Evolutionary conservation across 2,113 vertebrate genomes (phyloP), one percentile per base, ranked within the genome.

Genomic region (Regulus satrapa): DNA sequence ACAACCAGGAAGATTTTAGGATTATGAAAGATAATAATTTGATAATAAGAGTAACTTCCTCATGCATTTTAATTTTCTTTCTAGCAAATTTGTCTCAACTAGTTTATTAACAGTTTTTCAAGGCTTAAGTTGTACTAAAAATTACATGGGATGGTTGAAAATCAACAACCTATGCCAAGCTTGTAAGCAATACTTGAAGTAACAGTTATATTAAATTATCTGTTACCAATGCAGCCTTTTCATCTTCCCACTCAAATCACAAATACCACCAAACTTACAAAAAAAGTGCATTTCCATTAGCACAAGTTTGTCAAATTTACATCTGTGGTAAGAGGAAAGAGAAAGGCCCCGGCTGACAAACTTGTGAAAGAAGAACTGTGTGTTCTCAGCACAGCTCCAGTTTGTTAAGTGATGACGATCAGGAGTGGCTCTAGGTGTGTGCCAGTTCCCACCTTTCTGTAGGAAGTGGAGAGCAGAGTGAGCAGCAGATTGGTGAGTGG

Each of bases 401-500:
- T 38, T 31, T 52, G 25, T 24, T 41, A 51, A 58, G 23, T 5
- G 38, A 71, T 49, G 45, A 25, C n/a, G 36, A 32, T 23, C 3
- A 59, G 45, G 31, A 91, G 29, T 1, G 14, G 52, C 7, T 63
- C 41, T 1, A 63, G 26, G 59, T 45, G 18, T 9, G 43, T 17
- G 18, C 18, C 69, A 49, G 31, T 9, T 61, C 93, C 59, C 89
- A 99, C 99, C 98, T 99, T 99, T 97, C 99, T 99, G 97, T 99
- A 99, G 26, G 99, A 99, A 9, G 99, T 99, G 76, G 99, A 99
- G 10, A 99, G 98, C 77, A 99, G 97, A 4, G 98, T 99, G 96
- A 99, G 98, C 40, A 99, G 98, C 61, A 99, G 97, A 95, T 99
- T 99, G 12, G 99, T 99, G 94, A 99, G 98, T 1, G 99, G 99